Conservation (phyloP, 1,140 invertebrate genomes). For the Alviniconcha marisindica region DNA sequence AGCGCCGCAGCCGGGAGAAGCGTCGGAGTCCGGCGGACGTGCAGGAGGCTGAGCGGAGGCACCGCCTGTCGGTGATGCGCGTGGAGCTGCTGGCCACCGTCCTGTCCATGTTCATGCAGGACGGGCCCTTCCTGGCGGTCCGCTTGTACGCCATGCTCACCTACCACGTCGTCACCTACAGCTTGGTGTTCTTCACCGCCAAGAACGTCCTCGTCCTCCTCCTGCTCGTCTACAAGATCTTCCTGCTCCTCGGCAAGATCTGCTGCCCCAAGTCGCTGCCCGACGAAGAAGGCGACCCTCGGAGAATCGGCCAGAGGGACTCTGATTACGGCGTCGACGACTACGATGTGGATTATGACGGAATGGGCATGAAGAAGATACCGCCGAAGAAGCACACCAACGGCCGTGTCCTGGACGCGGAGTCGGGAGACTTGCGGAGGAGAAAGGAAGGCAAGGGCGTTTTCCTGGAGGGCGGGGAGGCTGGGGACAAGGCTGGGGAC, state of each 20-base stretch:
- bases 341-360: background rate
- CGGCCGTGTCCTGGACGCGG: background rate
- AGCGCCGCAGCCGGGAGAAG: slow-evolving; percentile 44
- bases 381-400: background rate
- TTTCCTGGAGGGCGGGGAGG: background rate
- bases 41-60: background rate
- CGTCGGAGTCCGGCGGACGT: background rate
- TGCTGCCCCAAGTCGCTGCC: background rate
- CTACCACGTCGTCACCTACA: slow-evolving; percentile 90
- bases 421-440: background rate
- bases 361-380: background rate
- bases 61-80: background rate
- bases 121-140: slow-evolving; percentile 90
- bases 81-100: slow-evolving; percentile 35
- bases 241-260: slow-evolving; percentile 46
- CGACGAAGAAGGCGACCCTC: slow-evolving; percentile 12
- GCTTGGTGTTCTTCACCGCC: slow-evolving; percentile 94
- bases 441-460: background rate
- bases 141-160: slow-evolving; percentile 88
- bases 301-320: background rate
- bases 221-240: slow-evolving; percentile 74
- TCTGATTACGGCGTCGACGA: background rate
- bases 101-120: slow-evolving; percentile 77
- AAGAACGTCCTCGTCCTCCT: slow-evolving; percentile 90
- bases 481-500: background rate